Percentiles rank a stretch among this genome's conserved stretches.
Evolutionary conservation across 2,113 vertebrate genomes (phyloP).

Genomic region (Laticauda colubrina): DNA sequence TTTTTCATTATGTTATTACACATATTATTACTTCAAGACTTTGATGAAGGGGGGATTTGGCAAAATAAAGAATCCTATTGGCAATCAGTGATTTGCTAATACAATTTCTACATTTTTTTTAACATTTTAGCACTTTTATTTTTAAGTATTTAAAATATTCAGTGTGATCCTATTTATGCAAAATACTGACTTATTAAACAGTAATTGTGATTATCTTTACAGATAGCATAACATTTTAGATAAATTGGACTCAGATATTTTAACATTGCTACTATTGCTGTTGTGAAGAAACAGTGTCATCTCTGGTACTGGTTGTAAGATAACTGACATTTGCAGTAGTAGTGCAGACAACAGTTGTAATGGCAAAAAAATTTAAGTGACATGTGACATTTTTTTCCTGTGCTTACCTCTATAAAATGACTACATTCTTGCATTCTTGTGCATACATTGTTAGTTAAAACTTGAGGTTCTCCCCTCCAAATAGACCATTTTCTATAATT

Average conservation of each 20-base stretch:
- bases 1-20: neutral
- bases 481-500: neutral
- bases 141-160: neutral
- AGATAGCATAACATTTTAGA: neutral
- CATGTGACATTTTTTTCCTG: neutral
- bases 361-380: neutral
- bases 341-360: neutral
- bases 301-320: constrained; percentile 1
- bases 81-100: neutral
- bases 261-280: neutral
- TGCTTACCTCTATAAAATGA: neutral
- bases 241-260: neutral
- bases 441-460: neutral
- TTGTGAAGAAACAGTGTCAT: neutral
- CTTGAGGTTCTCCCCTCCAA: neutral
- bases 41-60: neutral
- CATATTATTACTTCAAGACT: neutral
- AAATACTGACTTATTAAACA: neutral
- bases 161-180: neutral
- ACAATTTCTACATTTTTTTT: neutral
- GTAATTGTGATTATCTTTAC: neutral
- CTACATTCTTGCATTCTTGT: neutral
- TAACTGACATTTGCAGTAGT: neutral
- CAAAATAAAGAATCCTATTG: neutral
- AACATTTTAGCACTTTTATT: neutral